Base-by-base conservation (phyloP, 2,113 vertebrate species). In the Loxodonta africana region DNA sequence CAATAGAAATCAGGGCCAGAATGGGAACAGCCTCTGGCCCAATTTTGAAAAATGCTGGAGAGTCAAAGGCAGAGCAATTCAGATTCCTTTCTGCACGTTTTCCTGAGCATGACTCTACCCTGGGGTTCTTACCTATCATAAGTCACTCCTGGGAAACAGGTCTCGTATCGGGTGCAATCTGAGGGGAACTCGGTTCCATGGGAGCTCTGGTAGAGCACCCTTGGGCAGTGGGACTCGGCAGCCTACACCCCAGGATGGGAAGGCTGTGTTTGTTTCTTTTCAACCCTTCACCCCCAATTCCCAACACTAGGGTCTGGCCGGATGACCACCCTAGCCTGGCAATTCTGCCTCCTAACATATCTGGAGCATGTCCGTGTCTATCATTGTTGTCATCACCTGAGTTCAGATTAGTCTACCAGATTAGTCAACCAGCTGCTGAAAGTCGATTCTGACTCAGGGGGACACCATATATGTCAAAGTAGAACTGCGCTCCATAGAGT, bases 301-400 rank as follows among this genome's bases (percentile, higher is more conserved):
- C 14, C 77, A 51, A 0, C 1, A 25, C 0, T 1, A 21, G 53
- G 9, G 21, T 26, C 63, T 23, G 25, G 33, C 8, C 0, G 1
- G 26, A 46, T 33, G 77, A 2, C 67, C 80, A 23, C 14, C 6
- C 25, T 20, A n/a, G 26, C 2, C 62, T 25, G n/a, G 44, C 60
- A 25, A 4, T 5, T 48, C 53, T 53, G 71, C 46, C 28, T 46
- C 67, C 53, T n/a, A 30, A 21, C 30, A 15, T 10, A 8, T 71
- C n/a, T 5, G 17, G 26, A 18, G 44, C 26, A 7, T 2, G 8
- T 33, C 46, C 1, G 14, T 37, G 11, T 18, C 65, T 77, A 5
- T 4, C 20, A 21, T 51, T 63, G 44, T 28, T 57, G 8, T 84
- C 23, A 37, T 3, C 6, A 53, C 23, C 30, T 11, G 8, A 30